Evolutionary conservation across 1,140 invertebrate genomes (phyloP), one percentile per base, ranked within the genome.

Genomic region (Euglossa dilemma): DNA sequence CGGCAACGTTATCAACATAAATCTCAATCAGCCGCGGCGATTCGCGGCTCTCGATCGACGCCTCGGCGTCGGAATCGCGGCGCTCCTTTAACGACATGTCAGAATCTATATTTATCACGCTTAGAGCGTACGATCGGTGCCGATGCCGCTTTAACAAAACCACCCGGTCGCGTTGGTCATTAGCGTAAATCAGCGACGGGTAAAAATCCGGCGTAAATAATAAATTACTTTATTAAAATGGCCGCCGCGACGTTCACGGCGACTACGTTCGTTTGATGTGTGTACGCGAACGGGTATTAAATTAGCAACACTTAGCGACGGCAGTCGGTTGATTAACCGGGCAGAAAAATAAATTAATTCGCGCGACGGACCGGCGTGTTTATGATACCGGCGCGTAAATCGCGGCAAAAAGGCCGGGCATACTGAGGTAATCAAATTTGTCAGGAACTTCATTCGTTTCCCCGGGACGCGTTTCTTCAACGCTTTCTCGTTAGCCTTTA

Each of bases 71-170:
- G 64, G 45, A 63, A 83, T 80, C 84, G 45, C 63, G 45, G 64
- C 23, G 80, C 59, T 73, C 52, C 61, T 75, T 85, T 87, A 88
- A 88, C 85, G 78, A 82, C 71, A 80, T 79, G 84, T 87, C 87
- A 83, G 79, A 71, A 85, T 88, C 79, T 81, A 87, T 88, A 85
- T 88, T 88, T 88, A 88, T 88, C 83, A 87, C 64, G 57, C 64
- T 88, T 88, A 85, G 86, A 64, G 69, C 64, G 73, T 73, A 74
- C 73, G 85, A 87, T 84, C 63, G 82, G 81, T 71, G 75, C 43
- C 59, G 61, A 47, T 56, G 76, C 25, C 47, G 63, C 50, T 69
- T 88, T 81, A 87, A 87, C 82, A 78, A 88, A 88, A 88, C 82
- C 79, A 69, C n/a, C 69, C 43, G 56, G 47, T 36, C 45, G 52